Percentiles rank a stretch among this genome's conserved stretches.
Conservation (phyloP, 2,113 vertebrate species). For the Mormyrus lacerda region DNA sequence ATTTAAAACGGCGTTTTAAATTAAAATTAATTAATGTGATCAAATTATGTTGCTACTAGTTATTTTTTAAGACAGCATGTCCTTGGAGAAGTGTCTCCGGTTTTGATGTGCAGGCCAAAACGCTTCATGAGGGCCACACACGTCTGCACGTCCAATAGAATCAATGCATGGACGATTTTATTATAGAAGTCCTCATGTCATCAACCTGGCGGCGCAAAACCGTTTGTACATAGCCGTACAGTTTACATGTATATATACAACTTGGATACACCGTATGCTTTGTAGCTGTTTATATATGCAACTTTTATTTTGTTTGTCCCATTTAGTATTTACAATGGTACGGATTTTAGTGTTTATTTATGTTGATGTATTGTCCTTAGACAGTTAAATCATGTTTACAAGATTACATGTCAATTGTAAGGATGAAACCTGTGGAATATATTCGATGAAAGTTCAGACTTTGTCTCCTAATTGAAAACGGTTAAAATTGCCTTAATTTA, state of each 20-base stretch:
- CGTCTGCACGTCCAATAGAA: constrained; percentile 9
- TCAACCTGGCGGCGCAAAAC: not conserved
- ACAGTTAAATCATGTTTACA: constrained; percentile 26
- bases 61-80: not conserved
- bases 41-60: not conserved
- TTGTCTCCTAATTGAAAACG: constrained; percentile 5
- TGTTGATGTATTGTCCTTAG: constrained; percentile 13
- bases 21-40: not conserved
- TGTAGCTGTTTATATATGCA: constrained; percentile 23
- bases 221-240: constrained; percentile 7
- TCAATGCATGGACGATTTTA: not conserved
- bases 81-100: not conserved
- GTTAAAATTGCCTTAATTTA: constrained; percentile 23
- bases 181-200: not conserved
- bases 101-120: constrained; percentile 2
- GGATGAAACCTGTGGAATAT: constrained; percentile 21
- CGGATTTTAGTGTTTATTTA: not conserved
- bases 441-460: constrained; percentile 9
- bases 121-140: not conserved
- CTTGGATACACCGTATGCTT: constrained; percentile 7
- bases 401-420: constrained; percentile 11
- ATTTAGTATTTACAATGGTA: constrained; percentile 16
- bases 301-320: not conserved
- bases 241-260: constrained; percentile 21
- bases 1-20: not conserved